Percentiles rank a stretch among this genome's conserved stretches.
Evolutionary conservation across 2,888 invertebrate genomes (phyloP).

Genomic region (Hyalella azteca): DNA sequence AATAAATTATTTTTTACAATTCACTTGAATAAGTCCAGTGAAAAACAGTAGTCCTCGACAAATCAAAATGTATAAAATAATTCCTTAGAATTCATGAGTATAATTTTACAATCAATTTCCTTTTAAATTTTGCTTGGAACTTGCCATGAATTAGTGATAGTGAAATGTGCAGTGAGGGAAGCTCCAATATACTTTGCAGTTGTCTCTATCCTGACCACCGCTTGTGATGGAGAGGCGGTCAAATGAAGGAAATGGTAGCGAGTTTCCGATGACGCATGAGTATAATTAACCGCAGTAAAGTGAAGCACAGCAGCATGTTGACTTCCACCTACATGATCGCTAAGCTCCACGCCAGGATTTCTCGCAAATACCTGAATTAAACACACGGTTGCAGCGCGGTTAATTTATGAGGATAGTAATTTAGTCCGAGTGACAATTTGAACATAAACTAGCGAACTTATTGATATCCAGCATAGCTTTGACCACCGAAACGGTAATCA

Average conservation of each 20-base stretch:
- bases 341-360: not conserved
- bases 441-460: not conserved
- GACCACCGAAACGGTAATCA: not conserved
- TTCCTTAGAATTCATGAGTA: too few species aligned
- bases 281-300: slow-evolving; percentile 19
- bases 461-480: not conserved
- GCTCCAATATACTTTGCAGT: too few species aligned
- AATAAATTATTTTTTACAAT: too few species aligned
- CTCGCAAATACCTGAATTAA: not conserved
- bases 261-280: not conserved
- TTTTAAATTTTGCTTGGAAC: too few species aligned
- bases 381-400: not conserved
- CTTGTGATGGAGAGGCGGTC: not conserved
- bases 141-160: too few species aligned
- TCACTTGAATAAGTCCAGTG: too few species aligned
- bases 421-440: not conserved
- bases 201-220: not conserved
- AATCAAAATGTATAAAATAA: too few species aligned
- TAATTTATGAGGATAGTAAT: not conserved
- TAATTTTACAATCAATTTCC: too few species aligned
- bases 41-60: too few species aligned
- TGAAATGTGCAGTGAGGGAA: too few species aligned
- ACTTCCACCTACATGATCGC: not conserved
- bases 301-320: not conserved
- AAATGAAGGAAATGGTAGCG: slow-evolving; percentile 23